These are phyloP conservation scores for Sisyra nigra DNA, from an alignment of 2,888 invertebrate species.

Conservation along the genomic window DNA sequence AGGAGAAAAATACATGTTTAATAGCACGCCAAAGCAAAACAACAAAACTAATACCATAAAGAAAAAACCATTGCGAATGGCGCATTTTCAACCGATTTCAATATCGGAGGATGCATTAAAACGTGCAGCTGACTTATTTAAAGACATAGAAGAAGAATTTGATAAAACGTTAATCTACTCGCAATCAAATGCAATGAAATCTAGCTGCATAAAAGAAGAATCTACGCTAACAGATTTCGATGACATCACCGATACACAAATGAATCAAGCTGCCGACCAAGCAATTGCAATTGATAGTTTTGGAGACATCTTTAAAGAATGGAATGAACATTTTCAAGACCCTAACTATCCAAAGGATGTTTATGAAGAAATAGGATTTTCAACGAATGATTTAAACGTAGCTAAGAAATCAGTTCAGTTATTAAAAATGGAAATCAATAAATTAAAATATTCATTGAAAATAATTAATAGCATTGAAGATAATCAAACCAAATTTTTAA, in stretches of 20 bases:
- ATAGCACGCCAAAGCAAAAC: not conserved
- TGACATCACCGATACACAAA: conserved; percentile 2
- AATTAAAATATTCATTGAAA: not conserved
- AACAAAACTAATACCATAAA: not conserved
- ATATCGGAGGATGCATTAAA: not conserved
- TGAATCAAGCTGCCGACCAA: conserved; percentile 1
- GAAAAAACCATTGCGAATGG: not conserved
- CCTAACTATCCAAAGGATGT: not conserved
- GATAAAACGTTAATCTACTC: not conserved
- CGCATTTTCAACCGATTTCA: not conserved
- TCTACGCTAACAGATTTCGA: not conserved
- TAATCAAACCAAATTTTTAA: not conserved
- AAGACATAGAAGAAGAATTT: not conserved
- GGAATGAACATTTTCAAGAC: not conserved
- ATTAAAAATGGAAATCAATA: not conserved
- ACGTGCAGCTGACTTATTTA: not conserved
- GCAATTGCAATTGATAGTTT: not conserved
- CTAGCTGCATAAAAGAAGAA: not conserved
- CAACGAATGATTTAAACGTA: not conserved
- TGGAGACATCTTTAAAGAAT: not conserved
- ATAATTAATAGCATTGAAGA: not conserved
- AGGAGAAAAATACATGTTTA: not conserved
- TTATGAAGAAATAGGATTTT: not conserved
- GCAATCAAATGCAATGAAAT: not conserved
- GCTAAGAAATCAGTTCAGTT: not conserved